These are phyloP conservation scores for Zapus hudsonius DNA, from an alignment of 2,113 vertebrate genomes.

Conservation along the genomic window DNA sequence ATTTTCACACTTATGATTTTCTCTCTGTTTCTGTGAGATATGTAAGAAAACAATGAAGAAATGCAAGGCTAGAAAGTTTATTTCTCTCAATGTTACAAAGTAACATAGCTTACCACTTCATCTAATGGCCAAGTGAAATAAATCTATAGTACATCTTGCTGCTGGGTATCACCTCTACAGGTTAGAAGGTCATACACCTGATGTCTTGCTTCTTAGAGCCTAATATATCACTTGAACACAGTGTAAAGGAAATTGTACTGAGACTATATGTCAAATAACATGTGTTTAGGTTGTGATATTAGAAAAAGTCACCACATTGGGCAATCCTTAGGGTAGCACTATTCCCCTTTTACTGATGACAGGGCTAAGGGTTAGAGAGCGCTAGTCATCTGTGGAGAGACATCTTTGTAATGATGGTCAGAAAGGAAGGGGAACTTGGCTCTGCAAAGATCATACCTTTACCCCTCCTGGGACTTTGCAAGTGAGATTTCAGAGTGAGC, in stretches of 20 bases:
- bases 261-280: not conserved
- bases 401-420: not conserved
- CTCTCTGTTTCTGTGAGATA: slow-evolving; percentile 34
- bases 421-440: not conserved
- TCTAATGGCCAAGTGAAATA: not conserved
- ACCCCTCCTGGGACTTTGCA: not conserved
- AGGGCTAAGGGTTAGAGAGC: not conserved
- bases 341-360: not conserved
- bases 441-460: not conserved
- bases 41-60: not conserved
- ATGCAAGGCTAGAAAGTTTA: slow-evolving; percentile 24
- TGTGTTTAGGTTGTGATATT: not conserved
- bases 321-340: not conserved
- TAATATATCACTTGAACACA: not conserved
- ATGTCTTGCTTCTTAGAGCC: not conserved
- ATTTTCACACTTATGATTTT: not conserved
- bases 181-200: not conserved
- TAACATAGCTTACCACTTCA: not conserved
- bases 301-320: not conserved
- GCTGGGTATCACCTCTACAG: not conserved
- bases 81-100: not conserved
- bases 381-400: not conserved
- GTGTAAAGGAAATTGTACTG: not conserved
- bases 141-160: not conserved
- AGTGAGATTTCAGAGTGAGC: not conserved